These are phyloP conservation scores for Orthosia gothica DNA, from an alignment of 2,888 invertebrate species.

Conservation along the genomic window DNA sequence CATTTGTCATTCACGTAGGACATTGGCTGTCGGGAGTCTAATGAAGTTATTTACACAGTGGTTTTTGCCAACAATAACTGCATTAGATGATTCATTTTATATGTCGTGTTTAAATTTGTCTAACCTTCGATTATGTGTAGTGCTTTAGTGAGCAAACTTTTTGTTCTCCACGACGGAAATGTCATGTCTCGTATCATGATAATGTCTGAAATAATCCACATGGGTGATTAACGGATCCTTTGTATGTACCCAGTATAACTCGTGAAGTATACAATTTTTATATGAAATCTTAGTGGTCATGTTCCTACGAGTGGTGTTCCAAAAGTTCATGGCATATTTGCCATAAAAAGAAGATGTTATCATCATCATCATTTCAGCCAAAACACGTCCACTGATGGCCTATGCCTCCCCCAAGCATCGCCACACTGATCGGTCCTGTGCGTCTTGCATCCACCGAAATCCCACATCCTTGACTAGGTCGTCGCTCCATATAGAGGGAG, in stretches of 20 bases:
- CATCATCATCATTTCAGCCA: no score
- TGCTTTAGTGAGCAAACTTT: conserved; percentile 67
- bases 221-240: conserved; percentile 56
- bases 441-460: no score
- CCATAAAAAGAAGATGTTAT: no score
- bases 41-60: conserved; percentile 32
- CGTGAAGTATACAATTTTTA: neutral
- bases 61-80: conserved; percentile 56
- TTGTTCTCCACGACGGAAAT: conserved; percentile 71
- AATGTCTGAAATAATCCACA: conserved; percentile 71
- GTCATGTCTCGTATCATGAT: conserved; percentile 71
- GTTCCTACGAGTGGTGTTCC: no score
- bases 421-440: no score
- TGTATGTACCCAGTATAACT: conserved; percentile 8
- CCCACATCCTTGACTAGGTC: no score
- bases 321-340: no score
- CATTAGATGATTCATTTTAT: conserved; percentile 66
- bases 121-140: conserved; percentile 66
- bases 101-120: conserved; percentile 59
- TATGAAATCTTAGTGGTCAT: neutral
- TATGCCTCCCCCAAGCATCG: no score
- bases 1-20: conserved; percentile 3
- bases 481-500: no score
- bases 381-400: no score
- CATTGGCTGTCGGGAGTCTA: neutral